These are phyloP conservation scores for Heliconius ismenius DNA, from an alignment of 2,888 invertebrate genomes.

Conservation along the genomic window DNA sequence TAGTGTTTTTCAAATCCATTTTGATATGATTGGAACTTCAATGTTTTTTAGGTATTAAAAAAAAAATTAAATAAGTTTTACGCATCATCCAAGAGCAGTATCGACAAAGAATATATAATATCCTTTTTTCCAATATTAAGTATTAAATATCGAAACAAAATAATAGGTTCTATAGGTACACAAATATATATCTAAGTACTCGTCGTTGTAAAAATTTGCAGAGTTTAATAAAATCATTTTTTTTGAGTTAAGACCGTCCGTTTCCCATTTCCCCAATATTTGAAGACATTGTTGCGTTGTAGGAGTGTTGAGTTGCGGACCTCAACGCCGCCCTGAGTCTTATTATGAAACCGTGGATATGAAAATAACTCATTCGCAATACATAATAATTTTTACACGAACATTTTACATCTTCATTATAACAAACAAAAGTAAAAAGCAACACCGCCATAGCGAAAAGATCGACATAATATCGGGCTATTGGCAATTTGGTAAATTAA, in stretches of 20 bases:
- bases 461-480: slow-evolving; percentile 39
- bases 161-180: no score
- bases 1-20: not conserved
- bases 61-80: no score
- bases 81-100: no score
- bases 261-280: not conserved
- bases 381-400: not conserved
- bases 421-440: not conserved
- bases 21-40: no score
- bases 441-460: slow-evolving; percentile 18
- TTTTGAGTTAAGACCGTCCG: not conserved
- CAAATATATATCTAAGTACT: no score
- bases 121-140: no score
- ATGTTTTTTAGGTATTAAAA: no score
- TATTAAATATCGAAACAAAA: no score
- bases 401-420: not conserved
- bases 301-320: not conserved
- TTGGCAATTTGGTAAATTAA: slow-evolving; percentile 66
- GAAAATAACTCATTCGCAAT: no score
- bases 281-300: not conserved
- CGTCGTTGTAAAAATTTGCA: no score
- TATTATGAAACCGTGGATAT: not conserved
- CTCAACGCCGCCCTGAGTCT: not conserved
- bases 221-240: no score
- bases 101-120: no score